Evolutionary conservation across 2,113 vertebrate species (phyloP).

Genomic region (Callipepla californica): DNA sequence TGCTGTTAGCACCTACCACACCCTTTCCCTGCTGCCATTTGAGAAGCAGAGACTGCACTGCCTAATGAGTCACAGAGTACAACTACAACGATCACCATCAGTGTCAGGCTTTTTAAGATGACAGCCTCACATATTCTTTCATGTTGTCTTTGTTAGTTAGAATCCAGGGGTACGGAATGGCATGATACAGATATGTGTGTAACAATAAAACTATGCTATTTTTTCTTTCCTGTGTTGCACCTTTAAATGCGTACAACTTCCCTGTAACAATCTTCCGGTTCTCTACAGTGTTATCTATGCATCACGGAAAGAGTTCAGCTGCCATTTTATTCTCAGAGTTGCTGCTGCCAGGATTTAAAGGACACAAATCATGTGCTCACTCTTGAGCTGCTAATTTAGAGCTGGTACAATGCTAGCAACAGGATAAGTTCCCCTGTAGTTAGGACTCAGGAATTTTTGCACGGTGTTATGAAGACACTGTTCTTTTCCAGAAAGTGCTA

Average conservation of each 20-base stretch:
- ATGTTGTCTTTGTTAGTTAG: slow-evolving; percentile 43
- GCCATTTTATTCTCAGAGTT: slow-evolving; percentile 6
- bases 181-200: neutral
- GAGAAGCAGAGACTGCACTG: slow-evolving; percentile 59
- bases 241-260: neutral
- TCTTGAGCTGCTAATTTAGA: slow-evolving; percentile 22
- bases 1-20: neutral
- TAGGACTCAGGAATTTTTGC: slow-evolving; percentile 16
- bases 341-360: slow-evolving; percentile 34
- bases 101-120: slow-evolving; percentile 31
- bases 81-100: slow-evolving; percentile 13
- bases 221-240: neutral
- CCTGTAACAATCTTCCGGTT: neutral
- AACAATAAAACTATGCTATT: neutral
- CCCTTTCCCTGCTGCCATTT: neutral
- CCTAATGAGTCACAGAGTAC: neutral
- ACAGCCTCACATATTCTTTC: slow-evolving; percentile 17
- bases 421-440: neutral
- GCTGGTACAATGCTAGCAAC: neutral
- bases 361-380: neutral
- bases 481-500: neutral
- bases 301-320: slow-evolving; percentile 2
- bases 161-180: neutral
- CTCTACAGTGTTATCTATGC: neutral
- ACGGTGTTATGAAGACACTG: neutral